Evolutionary conservation across 2,113 vertebrate species (phyloP).

Genomic region (Malurus elegans): DNA sequence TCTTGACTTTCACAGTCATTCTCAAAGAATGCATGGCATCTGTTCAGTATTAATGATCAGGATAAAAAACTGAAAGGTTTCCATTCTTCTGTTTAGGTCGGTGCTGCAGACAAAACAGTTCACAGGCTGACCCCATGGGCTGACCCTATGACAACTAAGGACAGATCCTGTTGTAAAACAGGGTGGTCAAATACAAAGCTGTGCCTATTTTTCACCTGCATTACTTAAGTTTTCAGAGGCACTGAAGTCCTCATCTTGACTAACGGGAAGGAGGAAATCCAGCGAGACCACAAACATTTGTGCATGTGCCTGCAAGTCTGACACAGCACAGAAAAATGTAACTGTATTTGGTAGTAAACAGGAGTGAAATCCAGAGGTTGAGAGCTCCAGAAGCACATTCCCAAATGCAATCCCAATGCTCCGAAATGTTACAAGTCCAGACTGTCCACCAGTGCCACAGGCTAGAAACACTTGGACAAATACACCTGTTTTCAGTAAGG

Average conservation of each 20-base stretch:
- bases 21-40: not conserved
- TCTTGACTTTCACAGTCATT: not conserved
- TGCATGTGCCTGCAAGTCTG: not conserved
- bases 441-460: not conserved
- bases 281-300: not conserved
- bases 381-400: not conserved
- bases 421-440: not conserved
- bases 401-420: not conserved
- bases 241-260: not conserved
- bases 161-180: not conserved
- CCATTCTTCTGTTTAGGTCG: not conserved
- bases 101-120: not conserved
- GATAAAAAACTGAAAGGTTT: not conserved
- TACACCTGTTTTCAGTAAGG: not conserved
- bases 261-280: not conserved
- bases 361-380: not conserved
- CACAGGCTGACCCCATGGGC: not conserved
- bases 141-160: not conserved
- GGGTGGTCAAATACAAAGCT: not conserved
- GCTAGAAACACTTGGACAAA: not conserved
- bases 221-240: not conserved
- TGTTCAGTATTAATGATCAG: not conserved
- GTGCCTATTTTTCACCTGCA: not conserved
- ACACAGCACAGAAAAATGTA: not conserved
- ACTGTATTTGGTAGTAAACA: not conserved